Base-by-base conservation (phyloP, 1,140 invertebrate genomes). In the Drosophila oshimai region DNA sequence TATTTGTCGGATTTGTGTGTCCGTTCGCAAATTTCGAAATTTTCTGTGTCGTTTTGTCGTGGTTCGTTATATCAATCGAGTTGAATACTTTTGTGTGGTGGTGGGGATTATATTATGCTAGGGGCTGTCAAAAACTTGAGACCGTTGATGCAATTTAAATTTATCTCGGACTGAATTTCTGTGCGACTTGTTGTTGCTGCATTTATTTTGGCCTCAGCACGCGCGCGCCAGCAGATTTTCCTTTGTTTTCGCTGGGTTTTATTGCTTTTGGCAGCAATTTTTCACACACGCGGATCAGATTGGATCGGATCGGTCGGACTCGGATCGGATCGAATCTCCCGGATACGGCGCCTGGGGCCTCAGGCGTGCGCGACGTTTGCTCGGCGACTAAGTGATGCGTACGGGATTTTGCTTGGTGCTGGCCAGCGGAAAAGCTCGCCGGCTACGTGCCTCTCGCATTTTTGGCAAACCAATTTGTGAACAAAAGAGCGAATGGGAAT, bases 91-190 rank as follows among this genome's bases (percentile, higher is more conserved):
- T 41, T 54, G 20, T 41, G 42, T 13, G 20, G 17, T 37, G 24
- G 6, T 12, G 33, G 47, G 26, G 12, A 51, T 53, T 55, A 42
- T 61, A 26, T 51, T 39, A 62, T 62, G 54, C 58, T 62, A 60
- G 72, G 65, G 47, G 44, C 61, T 81, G 78, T 81, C 75, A 75
- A 72, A 84, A 86, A 84, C 46, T 72, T 73, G 78, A 83, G 73
- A 83, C 74, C 68, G 74, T 58, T 77, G 41, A 75, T 76, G 61
- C 55, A 79, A 79, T 74, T 86, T 86, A 86, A 72, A 72, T 86
- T 80, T 79, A 84, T 79, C 71, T 73, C 70, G 64, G 41, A 45
- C 54, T 41, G 31, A 61, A 79, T 65, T 67, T 65, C 41, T 39
- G 4, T 24, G 24, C 17, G 54, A n/a, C 55, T 62, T 62, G 31